phyloP scores from a whole-genome alignment of 2,797 vertebrate species.

The Fratercula arctica region DNA sequence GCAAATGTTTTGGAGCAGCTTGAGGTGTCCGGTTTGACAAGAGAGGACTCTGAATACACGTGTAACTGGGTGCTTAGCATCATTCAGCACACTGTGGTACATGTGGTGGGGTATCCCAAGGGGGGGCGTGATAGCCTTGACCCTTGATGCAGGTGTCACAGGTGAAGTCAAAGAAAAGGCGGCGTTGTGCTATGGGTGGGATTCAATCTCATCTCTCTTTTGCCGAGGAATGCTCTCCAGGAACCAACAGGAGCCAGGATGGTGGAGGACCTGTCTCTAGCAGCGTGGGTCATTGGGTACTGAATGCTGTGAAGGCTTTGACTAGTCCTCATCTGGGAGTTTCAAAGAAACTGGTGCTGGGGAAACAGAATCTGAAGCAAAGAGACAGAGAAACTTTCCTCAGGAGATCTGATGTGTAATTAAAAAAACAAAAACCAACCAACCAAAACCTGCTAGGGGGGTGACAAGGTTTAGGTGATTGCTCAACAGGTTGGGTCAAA shows the following conservation, averaged over 20 bases:
- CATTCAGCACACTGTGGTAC: neutral
- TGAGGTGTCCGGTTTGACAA: neutral
- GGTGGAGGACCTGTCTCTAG: neutral
- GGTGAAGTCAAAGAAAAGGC: neutral
- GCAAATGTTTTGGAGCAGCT: neutral
- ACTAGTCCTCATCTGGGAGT: neutral
- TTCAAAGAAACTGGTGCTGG: neutral
- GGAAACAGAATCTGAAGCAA: neutral
- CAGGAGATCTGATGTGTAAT: neutral
- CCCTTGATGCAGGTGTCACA: neutral
- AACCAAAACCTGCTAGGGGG: neutral
- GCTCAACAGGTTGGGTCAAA: neutral
- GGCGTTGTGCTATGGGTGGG: neutral
- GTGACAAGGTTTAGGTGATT: neutral
- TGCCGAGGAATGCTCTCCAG: neutral
- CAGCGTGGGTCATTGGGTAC: neutral
- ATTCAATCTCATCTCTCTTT: neutral
- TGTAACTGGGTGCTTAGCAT: neutral
- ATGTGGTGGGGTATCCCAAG: fast-evolving
- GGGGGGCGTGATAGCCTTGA: neutral
- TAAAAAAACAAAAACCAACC: neutral
- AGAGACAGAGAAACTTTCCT: neutral
- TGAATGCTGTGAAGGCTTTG: neutral
- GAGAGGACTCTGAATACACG: neutral
- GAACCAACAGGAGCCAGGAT: neutral